Conservation (phyloP, 1,140 invertebrate species). For the Lasioglossum albipes region DNA sequence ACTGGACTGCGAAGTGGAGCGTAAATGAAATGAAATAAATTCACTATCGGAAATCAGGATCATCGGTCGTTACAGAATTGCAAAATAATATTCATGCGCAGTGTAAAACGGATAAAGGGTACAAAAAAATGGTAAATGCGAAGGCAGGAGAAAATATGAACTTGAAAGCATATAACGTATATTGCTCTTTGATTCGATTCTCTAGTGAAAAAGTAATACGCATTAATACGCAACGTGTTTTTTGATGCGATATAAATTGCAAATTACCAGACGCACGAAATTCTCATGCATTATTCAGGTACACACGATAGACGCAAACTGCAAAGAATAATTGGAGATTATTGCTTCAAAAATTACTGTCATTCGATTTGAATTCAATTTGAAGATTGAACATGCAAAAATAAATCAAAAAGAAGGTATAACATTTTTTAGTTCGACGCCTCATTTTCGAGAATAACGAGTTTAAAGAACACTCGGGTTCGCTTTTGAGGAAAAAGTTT, state of each 20-base stretch:
- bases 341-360: too few relatives aligned
- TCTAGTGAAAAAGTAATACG: not conserved
- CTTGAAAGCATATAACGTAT: not conserved
- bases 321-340: constrained; percentile 21
- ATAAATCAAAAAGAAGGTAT: too few relatives aligned
- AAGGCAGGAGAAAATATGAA: not conserved
- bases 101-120: not conserved
- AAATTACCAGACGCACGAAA: constrained; percentile 11
- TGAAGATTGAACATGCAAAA: too few relatives aligned
- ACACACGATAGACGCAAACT: not conserved
- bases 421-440: too few relatives aligned
- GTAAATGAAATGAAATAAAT: not conserved
- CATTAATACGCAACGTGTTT: not conserved
- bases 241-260: constrained; percentile 25
- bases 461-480: too few relatives aligned
- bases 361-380: too few relatives aligned
- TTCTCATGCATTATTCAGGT: constrained; percentile 9
- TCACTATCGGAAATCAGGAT: not conserved
- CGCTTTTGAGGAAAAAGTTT: too few relatives aligned
- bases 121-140: not conserved
- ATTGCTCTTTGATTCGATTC: not conserved
- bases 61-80: not conserved
- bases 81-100: not conserved
- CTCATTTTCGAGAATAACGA: too few relatives aligned
- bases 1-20: not conserved